Conservation (phyloP, 2,113 vertebrate genomes). For the Chaenocephalus aceratus region DNA sequence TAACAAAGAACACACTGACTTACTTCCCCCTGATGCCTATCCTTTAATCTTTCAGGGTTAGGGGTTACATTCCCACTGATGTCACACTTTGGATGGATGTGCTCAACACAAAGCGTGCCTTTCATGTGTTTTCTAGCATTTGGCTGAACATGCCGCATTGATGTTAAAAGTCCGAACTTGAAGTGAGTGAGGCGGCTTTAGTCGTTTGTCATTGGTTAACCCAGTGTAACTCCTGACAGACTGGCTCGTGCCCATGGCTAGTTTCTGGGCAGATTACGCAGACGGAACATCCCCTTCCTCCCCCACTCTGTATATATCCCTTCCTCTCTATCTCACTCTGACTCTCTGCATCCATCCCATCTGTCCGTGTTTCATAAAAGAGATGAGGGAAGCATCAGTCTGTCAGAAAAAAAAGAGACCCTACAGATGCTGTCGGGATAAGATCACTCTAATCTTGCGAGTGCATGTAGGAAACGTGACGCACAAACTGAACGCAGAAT, state of each 20-base stretch:
- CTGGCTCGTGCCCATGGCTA: constrained; percentile 46
- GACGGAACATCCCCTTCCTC: constrained; percentile 41
- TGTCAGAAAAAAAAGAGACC: constrained; percentile 38
- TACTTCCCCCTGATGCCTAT: neutral
- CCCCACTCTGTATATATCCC: constrained; percentile 56
- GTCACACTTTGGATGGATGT: neutral
- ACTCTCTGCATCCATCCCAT: constrained; percentile 68
- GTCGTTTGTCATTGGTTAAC: constrained; percentile 21
- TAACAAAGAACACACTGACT: neutral
- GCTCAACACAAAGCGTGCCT: neutral
- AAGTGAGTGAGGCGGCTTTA: neutral
- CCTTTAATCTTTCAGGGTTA: constrained; percentile 14
- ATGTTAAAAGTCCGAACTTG: neutral
- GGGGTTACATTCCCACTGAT: constrained; percentile 14
- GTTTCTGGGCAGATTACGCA: constrained; percentile 81
- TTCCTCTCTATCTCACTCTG: constrained; percentile 55
- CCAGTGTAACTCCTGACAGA: constrained; percentile 32
- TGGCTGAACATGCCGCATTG: neutral
- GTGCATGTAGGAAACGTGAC: constrained; percentile 22
- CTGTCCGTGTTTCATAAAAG: constrained; percentile 68
- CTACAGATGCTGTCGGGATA: constrained; percentile 27
- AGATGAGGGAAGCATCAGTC: constrained; percentile 52
- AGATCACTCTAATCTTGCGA: constrained; percentile 43
- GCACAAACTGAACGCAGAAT: neutral
- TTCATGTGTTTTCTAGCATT: constrained; percentile 6